Percentiles rank a stretch among this genome's conserved stretches.
These are phyloP conservation scores for Physella acuta DNA, from an alignment of 1,140 invertebrate genomes.

Conservation along the genomic window DNA sequence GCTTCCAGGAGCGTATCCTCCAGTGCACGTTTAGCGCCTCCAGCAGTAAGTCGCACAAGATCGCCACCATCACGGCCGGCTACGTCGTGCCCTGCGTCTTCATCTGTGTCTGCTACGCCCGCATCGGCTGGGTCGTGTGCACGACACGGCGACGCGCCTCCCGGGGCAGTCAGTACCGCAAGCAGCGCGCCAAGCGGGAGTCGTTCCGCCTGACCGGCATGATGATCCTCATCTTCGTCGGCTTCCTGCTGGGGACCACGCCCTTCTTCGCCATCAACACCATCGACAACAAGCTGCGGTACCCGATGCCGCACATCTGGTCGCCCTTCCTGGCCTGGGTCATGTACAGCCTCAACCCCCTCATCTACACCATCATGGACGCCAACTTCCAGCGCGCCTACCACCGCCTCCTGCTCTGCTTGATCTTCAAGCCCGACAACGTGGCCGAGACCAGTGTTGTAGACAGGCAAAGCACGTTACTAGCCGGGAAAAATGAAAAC, in stretches of 20 bases:
- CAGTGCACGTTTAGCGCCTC: conserved; percentile 45
- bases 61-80: conserved; percentile 42
- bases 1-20: conserved; percentile 42
- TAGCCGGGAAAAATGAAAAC: too few species aligned
- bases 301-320: conserved; percentile 42
- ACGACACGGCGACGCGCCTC: conserved; percentile 37
- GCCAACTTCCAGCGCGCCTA: conserved; percentile 39
- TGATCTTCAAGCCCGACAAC: conserved; percentile 18
- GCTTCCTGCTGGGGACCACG: conserved; percentile 43
- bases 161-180: conserved; percentile 34
- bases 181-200: conserved; percentile 30
- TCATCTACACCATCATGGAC: conserved; percentile 48
- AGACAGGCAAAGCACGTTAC: conserved; percentile 2
- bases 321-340: conserved; percentile 41
- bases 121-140: conserved; percentile 47
- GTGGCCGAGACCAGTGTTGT: background rate
- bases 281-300: conserved; percentile 32
- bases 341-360: conserved; percentile 41
- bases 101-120: conserved; percentile 47
- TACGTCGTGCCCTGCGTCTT: conserved; percentile 49
- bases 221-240: conserved; percentile 47
- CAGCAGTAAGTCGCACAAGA: conserved; percentile 41
- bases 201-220: conserved; percentile 43
- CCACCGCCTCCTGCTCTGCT: conserved; percentile 32
- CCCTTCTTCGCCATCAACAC: conserved; percentile 46